These are phyloP conservation scores for Heliconius sara DNA, from an alignment of 2,888 invertebrate species.

Conservation along the genomic window DNA sequence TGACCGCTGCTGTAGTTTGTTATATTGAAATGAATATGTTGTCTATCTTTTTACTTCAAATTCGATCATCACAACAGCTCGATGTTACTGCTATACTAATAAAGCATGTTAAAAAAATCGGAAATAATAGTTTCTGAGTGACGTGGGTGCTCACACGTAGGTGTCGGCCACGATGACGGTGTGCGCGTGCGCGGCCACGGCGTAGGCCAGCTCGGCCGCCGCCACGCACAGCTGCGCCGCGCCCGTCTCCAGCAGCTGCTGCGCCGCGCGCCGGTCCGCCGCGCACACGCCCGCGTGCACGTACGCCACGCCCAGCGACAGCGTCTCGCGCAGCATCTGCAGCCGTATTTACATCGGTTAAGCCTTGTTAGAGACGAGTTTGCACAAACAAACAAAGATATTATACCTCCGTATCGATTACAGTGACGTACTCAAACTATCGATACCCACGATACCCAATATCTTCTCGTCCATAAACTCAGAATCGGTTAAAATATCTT, in stretches of 20 bases:
- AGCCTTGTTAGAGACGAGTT: neutral
- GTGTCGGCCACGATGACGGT: constrained; percentile 98
- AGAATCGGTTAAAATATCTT: constrained; percentile 18
- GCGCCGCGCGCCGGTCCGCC: constrained; percentile 95
- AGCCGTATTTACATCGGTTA: neutral
- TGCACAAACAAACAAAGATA: too few relatives aligned
- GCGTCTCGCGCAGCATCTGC: constrained; percentile 93
- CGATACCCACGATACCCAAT: too few relatives aligned
- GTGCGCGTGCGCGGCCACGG: constrained; percentile 95
- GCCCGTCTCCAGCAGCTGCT: constrained; percentile 96
- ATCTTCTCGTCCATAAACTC: neutral
- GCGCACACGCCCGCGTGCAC: constrained; percentile 95
- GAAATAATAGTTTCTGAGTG: too few relatives aligned
- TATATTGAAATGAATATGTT: too few relatives aligned
- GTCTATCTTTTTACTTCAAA: too few relatives aligned
- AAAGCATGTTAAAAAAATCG: too few relatives aligned
- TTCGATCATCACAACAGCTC: too few relatives aligned
- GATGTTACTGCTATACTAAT: too few relatives aligned
- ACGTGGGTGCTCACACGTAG: constrained; percentile 84
- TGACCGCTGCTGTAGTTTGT: too few relatives aligned
- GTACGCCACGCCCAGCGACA: constrained; percentile 98
- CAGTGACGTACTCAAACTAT: too few relatives aligned
- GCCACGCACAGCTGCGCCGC: constrained; percentile 96
- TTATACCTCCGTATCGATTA: too few relatives aligned
- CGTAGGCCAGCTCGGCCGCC: constrained; percentile 93